phyloP scores from a whole-genome alignment of 2,113 vertebrate species.

The Atrichornis clamosus region DNA sequence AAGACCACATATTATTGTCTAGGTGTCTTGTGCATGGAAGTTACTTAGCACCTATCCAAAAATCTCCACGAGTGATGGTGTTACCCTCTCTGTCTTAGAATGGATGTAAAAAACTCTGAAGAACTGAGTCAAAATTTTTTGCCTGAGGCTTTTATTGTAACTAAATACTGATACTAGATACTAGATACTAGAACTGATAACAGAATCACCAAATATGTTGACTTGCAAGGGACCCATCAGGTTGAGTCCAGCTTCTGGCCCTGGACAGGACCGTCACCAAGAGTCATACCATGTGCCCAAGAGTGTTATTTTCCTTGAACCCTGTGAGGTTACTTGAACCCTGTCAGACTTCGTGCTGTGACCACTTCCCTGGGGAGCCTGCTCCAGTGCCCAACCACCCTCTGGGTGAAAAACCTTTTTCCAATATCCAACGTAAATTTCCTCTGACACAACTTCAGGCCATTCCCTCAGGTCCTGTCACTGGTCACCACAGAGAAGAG shows the following conservation, averaged over 20 bases:
- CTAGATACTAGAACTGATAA: too few relatives aligned
- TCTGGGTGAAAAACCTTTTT: neutral
- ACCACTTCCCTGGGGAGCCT: neutral
- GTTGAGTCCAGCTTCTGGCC: neutral
- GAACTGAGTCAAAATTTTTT: neutral
- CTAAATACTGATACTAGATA: too few relatives aligned
- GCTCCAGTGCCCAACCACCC: neutral
- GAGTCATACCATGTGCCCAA: too few relatives aligned
- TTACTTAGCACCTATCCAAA: neutral
- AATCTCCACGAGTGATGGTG: rapidly evolving
- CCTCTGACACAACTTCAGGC: neutral
- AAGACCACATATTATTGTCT: neutral
- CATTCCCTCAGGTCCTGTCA: neutral
- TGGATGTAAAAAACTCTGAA: neutral
- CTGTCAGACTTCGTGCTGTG: neutral
- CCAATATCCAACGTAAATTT: neutral
- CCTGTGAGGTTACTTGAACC: neutral
- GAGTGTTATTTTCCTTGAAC: neutral
- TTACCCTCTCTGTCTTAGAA: neutral
- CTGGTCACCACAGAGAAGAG: neutral
- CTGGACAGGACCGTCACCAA: neutral
- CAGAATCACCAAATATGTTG: neutral
- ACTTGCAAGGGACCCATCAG: neutral
- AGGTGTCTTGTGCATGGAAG: neutral
- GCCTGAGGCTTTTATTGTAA: neutral